Conservation (phyloP, 2,113 vertebrate species). For the Patagioenas fasciata region DNA sequence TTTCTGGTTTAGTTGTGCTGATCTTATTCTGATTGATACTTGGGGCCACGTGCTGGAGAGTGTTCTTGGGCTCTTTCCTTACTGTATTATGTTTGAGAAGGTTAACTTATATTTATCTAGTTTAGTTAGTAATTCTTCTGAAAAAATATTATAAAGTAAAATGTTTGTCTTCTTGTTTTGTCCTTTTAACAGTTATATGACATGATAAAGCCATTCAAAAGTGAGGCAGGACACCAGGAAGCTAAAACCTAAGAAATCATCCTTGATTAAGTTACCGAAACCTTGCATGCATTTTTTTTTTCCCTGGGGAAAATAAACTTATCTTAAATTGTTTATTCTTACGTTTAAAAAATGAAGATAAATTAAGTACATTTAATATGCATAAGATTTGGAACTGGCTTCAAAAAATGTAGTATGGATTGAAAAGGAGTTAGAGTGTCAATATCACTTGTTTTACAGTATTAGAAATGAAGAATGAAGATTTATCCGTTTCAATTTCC, state of each 20-base stretch:
- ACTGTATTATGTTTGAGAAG: not conserved
- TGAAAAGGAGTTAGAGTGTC: not conserved
- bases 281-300: not conserved
- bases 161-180: not conserved
- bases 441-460: not conserved
- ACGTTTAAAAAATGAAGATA: not conserved
- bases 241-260: not conserved
- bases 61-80: not conserved
- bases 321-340: not conserved
- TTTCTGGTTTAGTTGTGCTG: not conserved
- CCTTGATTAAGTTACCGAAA: not conserved
- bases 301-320: not conserved
- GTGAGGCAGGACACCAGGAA: not conserved
- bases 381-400: not conserved
- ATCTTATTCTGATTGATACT: not conserved
- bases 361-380: not conserved
- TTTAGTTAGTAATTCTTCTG: not conserved
- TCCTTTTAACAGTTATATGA: not conserved
- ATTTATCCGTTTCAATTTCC: not conserved
- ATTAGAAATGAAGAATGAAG: not conserved
- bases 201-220: not conserved
- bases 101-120: not conserved
- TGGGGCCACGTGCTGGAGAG: not conserved
- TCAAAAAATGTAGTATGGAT: not conserved
- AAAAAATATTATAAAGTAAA: not conserved